Evolutionary conservation across 2,888 invertebrate species (phyloP), one percentile per base, ranked within the genome.

Genomic region (Drosophila koepferae): DNA sequence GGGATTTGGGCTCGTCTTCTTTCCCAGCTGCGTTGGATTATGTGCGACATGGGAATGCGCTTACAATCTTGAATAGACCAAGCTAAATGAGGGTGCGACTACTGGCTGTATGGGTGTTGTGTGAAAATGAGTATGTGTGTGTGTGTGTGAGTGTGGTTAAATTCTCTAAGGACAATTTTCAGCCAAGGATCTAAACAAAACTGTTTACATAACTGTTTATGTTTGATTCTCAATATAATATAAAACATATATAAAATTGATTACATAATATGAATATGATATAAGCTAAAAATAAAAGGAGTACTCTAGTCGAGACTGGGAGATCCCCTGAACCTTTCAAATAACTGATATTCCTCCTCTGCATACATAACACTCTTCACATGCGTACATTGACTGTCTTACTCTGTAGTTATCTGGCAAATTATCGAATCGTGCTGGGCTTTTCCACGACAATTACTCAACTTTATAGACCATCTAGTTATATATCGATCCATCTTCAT

Each of bases 41-140:
- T 77, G 87, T 72, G 69, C 65, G 81, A 74, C 77, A 81, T 74
- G 70, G 56, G 55, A 81, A 73, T 70, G 79, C 78, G 79, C 78
- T 81, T 63, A 62, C 69, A 66, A 66, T 51, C 73, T 36, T 23
- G 40, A 58, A 54, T 61, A 49, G 65, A 61, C 72, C 54, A 62
- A 34, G 14, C 14, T 38, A 18, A 34, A 7, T 34, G 44, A 48
- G 28, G 34, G 58, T 69, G 20, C n/a, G 28, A n/a, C 20, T 10
- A 54, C 34, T 3, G 2, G 5, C 14, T 31, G 49, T 56, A 12
- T 44, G 58, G 70, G 20, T 48, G 23, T 20, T 8, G n/a, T 20
- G 20, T 48, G 40, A 31, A 58, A 58, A 12, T 40, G 20, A 53
- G 2, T 12, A 1, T 12, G 2, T 44, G 44, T 20, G 44, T 7